These are phyloP conservation scores for Tichodroma muraria DNA, from an alignment of 2,113 vertebrate genomes.

Conservation along the genomic window DNA sequence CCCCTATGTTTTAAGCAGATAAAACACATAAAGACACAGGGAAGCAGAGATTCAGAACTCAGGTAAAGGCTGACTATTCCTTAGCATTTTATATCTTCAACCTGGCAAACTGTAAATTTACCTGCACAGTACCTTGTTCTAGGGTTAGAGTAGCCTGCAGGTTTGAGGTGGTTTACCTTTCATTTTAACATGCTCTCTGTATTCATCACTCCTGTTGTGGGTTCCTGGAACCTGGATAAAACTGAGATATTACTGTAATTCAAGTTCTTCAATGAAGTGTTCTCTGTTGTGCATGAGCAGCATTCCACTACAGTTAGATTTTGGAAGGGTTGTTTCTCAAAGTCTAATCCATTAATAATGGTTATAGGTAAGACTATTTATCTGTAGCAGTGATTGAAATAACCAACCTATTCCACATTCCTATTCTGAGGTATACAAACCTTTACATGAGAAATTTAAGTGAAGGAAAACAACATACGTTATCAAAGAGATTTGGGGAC, in stretches of 20 bases:
- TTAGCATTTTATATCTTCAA: background rate
- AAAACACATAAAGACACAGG: background rate
- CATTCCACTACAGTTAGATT: background rate
- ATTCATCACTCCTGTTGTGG: background rate
- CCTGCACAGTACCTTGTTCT: background rate
- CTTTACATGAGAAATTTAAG: background rate
- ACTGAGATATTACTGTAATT: background rate
- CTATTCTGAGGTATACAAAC: background rate
- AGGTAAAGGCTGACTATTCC: background rate
- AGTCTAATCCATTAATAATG: background rate
- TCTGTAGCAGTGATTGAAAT: background rate
- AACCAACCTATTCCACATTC: background rate
- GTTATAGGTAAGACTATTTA: background rate
- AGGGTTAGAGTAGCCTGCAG: background rate
- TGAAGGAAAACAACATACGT: background rate
- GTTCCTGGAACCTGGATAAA: background rate
- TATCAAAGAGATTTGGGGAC: background rate
- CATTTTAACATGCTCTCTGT: background rate
- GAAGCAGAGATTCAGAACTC: background rate
- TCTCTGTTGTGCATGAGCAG: accelerated
- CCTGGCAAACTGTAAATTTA: background rate
- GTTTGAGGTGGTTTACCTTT: background rate
- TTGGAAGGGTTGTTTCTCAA: background rate
- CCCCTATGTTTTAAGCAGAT: background rate
- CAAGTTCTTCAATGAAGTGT: background rate